These are phyloP conservation scores for Bembecia ichneumoniformis DNA, from an alignment of 2,888 invertebrate species.

Conservation along the genomic window DNA sequence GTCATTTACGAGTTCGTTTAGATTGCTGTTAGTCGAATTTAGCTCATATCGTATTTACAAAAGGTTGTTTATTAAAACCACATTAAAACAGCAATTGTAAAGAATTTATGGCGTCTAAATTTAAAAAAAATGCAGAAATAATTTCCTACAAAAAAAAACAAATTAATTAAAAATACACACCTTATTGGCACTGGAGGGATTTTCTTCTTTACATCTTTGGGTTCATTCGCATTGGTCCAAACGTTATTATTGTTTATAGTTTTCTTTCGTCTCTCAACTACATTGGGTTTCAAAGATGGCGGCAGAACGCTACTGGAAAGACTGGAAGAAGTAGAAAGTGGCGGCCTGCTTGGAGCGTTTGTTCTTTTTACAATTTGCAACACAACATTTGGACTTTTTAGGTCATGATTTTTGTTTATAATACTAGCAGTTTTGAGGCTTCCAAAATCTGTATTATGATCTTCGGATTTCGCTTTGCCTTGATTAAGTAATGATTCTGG, in stretches of 20 bases:
- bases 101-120: too few relatives aligned
- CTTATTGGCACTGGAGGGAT: constrained; percentile 29
- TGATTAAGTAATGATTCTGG: constrained; percentile 35
- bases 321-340: constrained; percentile 11
- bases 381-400: constrained; percentile 40
- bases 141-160: not conserved
- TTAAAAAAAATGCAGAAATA: constrained; percentile 1
- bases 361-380: constrained; percentile 56
- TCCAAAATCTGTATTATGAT: not conserved
- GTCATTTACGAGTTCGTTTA: too few relatives aligned
- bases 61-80: too few relatives aligned
- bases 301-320: constrained; percentile 35
- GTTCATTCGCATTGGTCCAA: constrained; percentile 49
- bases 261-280: constrained; percentile 41
- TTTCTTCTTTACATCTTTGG: constrained; percentile 29
- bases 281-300: constrained; percentile 46
- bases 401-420: constrained; percentile 26
- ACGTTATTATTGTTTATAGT: constrained; percentile 62
- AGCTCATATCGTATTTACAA: too few relatives aligned
- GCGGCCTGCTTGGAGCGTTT: constrained; percentile 23
- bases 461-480: constrained; percentile 27
- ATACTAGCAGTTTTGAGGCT: constrained; percentile 2
- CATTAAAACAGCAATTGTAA: too few relatives aligned
- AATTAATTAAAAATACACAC: constrained; percentile 28
- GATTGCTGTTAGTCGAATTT: too few relatives aligned